These are phyloP conservation scores for Ophion slaviceki DNA, from an alignment of 2,888 invertebrate species.

Conservation along the genomic window DNA sequence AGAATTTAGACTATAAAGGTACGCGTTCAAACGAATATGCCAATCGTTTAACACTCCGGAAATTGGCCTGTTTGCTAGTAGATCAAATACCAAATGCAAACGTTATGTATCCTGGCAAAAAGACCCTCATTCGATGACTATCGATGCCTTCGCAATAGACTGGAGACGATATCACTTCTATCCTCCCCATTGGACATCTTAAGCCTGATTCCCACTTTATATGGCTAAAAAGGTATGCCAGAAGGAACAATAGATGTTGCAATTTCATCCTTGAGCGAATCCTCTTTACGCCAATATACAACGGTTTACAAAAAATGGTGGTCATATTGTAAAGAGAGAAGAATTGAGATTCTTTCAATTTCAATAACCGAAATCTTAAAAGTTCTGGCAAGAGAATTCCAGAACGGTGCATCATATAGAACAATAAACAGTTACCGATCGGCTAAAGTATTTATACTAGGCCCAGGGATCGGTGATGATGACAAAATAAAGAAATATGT, in stretches of 20 bases:
- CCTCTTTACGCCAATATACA: neutral
- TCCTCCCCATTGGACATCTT: neutral
- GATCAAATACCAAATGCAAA: neutral
- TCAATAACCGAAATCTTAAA: neutral
- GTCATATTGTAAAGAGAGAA: neutral
- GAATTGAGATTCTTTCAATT: no score
- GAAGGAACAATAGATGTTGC: neutral
- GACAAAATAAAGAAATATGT: no score
- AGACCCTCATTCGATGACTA: neutral
- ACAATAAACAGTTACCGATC: neutral
- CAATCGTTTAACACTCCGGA: no score
- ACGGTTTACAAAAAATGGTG: neutral
- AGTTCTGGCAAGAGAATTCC: neutral
- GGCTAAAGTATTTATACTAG: no score
- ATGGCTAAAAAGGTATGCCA: neutral
- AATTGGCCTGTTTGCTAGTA: neutral
- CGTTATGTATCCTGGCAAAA: neutral
- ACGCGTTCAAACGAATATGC: neutral
- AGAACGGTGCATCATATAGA: neutral
- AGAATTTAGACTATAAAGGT: neutral
- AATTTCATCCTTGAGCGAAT: neutral
- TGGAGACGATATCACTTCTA: neutral
- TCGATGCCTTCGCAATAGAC: neutral
- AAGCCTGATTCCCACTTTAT: neutral
- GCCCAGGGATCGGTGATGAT: no score